A percentile compares a stretch with the other conserved stretches of the same genome.
These are phyloP conservation scores for Oxygymnocypris stewartii DNA, from an alignment of 2,113 vertebrate species.

Conservation along the genomic window DNA sequence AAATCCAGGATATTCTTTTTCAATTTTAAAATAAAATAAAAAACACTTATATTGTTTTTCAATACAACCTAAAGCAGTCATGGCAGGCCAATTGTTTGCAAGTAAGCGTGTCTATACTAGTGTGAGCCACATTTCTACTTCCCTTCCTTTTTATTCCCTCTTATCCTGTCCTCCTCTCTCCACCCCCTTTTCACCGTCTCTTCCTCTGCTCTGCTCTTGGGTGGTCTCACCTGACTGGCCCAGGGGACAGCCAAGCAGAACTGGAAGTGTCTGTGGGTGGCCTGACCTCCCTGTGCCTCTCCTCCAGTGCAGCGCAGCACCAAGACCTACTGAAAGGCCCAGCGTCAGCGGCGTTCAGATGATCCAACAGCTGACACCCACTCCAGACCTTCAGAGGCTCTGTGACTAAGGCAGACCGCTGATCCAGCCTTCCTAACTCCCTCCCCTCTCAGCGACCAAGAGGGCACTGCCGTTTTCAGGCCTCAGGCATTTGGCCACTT, in stretches of 20 bases:
- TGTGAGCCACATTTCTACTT: conserved; percentile 57
- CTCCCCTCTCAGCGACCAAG: neutral
- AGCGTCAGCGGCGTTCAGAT: conserved; percentile 28
- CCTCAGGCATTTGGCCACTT: conserved; percentile 46
- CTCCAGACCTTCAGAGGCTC: conserved; percentile 25
- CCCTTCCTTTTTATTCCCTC: conserved; percentile 30
- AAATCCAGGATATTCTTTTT: neutral
- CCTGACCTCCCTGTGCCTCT: conserved; percentile 53
- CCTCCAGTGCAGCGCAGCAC: conserved; percentile 6
- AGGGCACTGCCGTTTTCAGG: conserved; percentile 27
- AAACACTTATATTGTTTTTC: neutral
- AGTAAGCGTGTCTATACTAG: conserved; percentile 35
- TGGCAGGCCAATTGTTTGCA: conserved; percentile 12
- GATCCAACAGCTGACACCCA: conserved; percentile 50
- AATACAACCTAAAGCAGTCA: neutral
- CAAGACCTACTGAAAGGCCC: conserved; percentile 38
- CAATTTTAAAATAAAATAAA: neutral
- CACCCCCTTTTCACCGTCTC: conserved; percentile 30
- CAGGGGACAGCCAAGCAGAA: conserved; percentile 56
- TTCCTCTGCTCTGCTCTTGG: conserved; percentile 45
- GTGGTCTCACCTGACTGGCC: conserved; percentile 63
- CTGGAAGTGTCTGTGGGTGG: conserved; percentile 58
- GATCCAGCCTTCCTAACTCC: neutral
- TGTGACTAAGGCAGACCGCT: conserved; percentile 10
- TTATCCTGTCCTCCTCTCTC: conserved; percentile 12